Conservation (phyloP, 2,113 vertebrate species). For the Aramus guarauna region DNA sequence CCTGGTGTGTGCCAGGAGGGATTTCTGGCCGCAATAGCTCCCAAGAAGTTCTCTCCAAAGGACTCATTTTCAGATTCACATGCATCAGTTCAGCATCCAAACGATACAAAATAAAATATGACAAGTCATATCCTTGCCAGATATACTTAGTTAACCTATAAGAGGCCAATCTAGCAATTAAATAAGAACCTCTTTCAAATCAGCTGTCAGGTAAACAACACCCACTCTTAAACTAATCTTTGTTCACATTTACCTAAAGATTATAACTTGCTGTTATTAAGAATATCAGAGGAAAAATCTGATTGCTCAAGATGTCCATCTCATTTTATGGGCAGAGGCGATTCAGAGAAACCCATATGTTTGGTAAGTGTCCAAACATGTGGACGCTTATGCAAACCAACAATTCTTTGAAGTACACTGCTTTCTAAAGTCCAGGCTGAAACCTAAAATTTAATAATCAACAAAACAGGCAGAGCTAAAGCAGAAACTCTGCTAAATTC, state of each 20-base stretch:
- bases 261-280: not conserved
- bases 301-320: constrained; percentile 36
- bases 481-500: constrained; percentile 30
- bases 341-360: constrained; percentile 54
- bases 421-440: constrained; percentile 39
- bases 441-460: constrained; percentile 58
- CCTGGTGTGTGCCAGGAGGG: not conserved
- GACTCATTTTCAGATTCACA: not conserved
- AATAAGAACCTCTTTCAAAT: not conserved
- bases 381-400: constrained; percentile 55
- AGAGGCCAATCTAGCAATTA: not conserved
- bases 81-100: not conserved
- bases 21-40: not conserved
- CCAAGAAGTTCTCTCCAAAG: not conserved
- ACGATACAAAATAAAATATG: not conserved
- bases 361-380: constrained; percentile 57
- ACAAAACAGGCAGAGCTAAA: constrained; percentile 38
- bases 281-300: not conserved
- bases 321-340: constrained; percentile 12
- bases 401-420: constrained; percentile 42
- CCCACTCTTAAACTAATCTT: not conserved
- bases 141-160: not conserved
- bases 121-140: not conserved
- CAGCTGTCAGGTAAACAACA: not conserved
- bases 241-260: not conserved